Conservation (phyloP, 2,797 vertebrate genomes). For the Hydrocynus forskahlii region DNA sequence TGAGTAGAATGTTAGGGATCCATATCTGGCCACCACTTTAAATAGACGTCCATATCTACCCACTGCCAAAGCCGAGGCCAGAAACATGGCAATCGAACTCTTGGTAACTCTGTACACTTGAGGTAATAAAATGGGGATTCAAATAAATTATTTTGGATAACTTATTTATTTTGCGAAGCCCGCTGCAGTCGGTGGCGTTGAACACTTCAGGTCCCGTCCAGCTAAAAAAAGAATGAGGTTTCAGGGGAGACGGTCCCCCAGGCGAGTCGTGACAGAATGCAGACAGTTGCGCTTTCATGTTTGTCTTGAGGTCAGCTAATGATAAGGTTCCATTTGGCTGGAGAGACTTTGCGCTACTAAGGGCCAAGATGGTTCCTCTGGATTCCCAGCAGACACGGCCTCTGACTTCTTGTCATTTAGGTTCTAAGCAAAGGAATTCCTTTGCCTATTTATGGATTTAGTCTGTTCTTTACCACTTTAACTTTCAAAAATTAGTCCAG, state of each 20-base stretch:
- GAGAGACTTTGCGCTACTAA: not conserved
- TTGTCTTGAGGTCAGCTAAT: constrained; percentile 23
- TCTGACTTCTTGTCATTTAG: constrained; percentile 30
- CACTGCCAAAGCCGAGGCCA: not conserved
- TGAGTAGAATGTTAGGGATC: not conserved
- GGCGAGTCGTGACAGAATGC: constrained; percentile 38
- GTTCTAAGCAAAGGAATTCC: constrained; percentile 1
- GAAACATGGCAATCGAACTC: not conserved
- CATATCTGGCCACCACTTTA: not conserved
- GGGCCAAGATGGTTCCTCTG: constrained; percentile 6
- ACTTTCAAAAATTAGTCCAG: not conserved
- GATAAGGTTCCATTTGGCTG: constrained; percentile 24
- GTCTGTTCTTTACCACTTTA: not conserved
- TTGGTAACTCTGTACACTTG: not conserved
- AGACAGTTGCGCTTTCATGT: constrained; percentile 28
- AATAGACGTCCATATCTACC: not conserved
- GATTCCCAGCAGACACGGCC: constrained; percentile 12
- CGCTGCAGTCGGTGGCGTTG: not conserved
- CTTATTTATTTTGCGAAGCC: constrained; percentile 9
- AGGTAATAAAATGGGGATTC: not conserved
- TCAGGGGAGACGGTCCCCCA: constrained; percentile 1
- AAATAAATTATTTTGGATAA: not conserved
- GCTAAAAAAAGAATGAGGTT: constrained; percentile 23
- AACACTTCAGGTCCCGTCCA: not conserved
- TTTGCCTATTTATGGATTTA: not conserved